Base-by-base conservation (phyloP, 2,113 vertebrate species). In the Poecilia latipinna region DNA sequence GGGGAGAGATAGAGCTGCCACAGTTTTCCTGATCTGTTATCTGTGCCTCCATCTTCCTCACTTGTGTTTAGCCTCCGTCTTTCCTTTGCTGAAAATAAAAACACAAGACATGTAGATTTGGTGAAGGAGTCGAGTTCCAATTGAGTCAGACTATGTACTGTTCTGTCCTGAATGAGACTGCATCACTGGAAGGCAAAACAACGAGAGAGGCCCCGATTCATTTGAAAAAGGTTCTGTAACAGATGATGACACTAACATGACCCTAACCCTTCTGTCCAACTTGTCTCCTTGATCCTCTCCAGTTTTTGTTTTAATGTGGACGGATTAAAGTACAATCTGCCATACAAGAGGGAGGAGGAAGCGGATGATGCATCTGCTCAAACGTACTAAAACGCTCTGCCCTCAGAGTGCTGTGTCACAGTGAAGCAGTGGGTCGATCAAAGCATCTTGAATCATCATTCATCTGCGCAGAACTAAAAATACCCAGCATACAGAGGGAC, bases 21-120 rank as follows among this genome's bases (percentile, higher is more conserved):
- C 35, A 60, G 67, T 62, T 82, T 70, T 70, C 70, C 81, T 84
- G 78, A 75, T 82, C 65, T 63, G 60, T 42, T 81, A 91, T 91
- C 87, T 79, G 32, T 61, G 39, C 78, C 84, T 86, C 83, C 79
- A 84, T 90, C 89, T 88, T 87, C 37, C 68, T 77, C 63, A 32
- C 37, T 72, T 22, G 12, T 66, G 37, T 70, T 51, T 54, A 2
- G 31, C 57, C 68, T 54, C 60, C 42, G 66, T 12, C 2, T 72
- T 74, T 51, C 10, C 10, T 57, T 79, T 61, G 70, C 60, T 39
- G 5, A 13, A 65, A 70, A 6, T 1, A 71, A 39, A 72, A 24
- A 17, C 32, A 26, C 13, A 65, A 32, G 32, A 22, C 3, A 29
- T 33, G 65, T 2, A 62, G 29, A 31, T 54, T 44, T 61, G 77